A percentile compares a stretch with the other conserved stretches of the same genome.
Evolutionary conservation across 2,113 vertebrate genomes (phyloP).

Genomic region (Rynchops niger): DNA sequence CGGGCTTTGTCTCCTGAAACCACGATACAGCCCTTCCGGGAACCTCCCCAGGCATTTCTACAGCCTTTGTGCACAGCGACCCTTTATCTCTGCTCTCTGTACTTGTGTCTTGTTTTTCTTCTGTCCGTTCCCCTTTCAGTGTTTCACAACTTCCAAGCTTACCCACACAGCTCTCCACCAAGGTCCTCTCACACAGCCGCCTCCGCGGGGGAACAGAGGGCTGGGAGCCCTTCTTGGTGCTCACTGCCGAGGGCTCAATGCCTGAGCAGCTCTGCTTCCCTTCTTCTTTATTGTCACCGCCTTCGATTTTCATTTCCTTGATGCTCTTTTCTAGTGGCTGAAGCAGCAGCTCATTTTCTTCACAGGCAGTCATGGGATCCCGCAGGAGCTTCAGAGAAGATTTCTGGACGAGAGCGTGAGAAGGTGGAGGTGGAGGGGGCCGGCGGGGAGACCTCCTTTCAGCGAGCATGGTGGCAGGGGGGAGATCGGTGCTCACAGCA

Average conservation of each 20-base stretch:
- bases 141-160: neutral
- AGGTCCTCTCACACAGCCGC: neutral
- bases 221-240: constrained; percentile 44
- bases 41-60: constrained; percentile 9
- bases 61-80: neutral
- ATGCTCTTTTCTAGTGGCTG: neutral
- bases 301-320: constrained; percentile 43
- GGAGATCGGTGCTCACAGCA: neutral
- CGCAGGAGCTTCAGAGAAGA: neutral
- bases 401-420: constrained; percentile 22
- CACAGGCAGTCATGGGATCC: constrained; percentile 35
- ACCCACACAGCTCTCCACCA: neutral
- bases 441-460: constrained; percentile 76
- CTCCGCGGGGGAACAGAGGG: constrained; percentile 58
- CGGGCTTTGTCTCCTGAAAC: constrained; percentile 27
- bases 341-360: neutral
- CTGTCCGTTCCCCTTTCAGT: neutral
- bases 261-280: constrained; percentile 30
- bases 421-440: constrained; percentile 76
- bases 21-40: neutral
- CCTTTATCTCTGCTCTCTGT: neutral
- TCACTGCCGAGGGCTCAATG: neutral
- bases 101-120: neutral
- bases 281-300: constrained; percentile 7
- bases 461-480: neutral